Conservation (phyloP, 2,797 vertebrate genomes). For the Galaxias olidus region DNA sequence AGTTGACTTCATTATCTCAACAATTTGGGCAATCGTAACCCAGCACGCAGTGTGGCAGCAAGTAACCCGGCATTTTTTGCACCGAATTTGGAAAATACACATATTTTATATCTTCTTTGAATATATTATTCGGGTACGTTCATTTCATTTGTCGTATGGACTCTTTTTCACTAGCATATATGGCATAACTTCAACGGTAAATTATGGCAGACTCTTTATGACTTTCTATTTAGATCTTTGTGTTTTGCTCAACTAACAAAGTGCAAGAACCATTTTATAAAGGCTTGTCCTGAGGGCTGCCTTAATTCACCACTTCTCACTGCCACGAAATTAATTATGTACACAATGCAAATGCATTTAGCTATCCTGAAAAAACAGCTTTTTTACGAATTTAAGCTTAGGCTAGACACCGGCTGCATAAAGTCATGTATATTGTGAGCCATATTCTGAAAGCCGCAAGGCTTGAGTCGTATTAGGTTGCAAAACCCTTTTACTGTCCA, state of each 20-base stretch:
- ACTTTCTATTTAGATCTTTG: slow-evolving; percentile 57
- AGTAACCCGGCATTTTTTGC: too few relatives aligned
- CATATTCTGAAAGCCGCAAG: slow-evolving; percentile 85
- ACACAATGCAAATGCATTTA: slow-evolving; percentile 84
- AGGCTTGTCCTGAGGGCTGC: slow-evolving; percentile 47
- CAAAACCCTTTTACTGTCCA: slow-evolving; percentile 93
- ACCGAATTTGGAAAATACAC: too few relatives aligned
- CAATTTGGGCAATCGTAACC: too few relatives aligned
- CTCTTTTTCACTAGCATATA: too few relatives aligned
- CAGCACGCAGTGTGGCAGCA: too few relatives aligned
- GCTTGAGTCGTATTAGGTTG: slow-evolving; percentile 97
- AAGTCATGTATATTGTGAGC: slow-evolving; percentile 88
- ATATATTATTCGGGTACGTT: too few relatives aligned
- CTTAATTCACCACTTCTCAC: slow-evolving; percentile 64
- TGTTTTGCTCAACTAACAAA: slow-evolving; percentile 64
- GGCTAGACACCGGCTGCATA: slow-evolving; percentile 95
- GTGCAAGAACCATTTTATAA: slow-evolving; percentile 75
- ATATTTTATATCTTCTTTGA: too few relatives aligned
- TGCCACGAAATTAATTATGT: slow-evolving; percentile 77
- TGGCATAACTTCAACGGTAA: too few relatives aligned
- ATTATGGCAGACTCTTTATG: too few relatives aligned
- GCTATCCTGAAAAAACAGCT: slow-evolving; percentile 97
- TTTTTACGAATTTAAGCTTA: slow-evolving; percentile 99
- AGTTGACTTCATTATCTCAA: too few relatives aligned
- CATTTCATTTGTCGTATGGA: too few relatives aligned